These are phyloP conservation scores for Atopsyche davidsoni DNA, from an alignment of 1,140 invertebrate genomes.

Conservation along the genomic window DNA sequence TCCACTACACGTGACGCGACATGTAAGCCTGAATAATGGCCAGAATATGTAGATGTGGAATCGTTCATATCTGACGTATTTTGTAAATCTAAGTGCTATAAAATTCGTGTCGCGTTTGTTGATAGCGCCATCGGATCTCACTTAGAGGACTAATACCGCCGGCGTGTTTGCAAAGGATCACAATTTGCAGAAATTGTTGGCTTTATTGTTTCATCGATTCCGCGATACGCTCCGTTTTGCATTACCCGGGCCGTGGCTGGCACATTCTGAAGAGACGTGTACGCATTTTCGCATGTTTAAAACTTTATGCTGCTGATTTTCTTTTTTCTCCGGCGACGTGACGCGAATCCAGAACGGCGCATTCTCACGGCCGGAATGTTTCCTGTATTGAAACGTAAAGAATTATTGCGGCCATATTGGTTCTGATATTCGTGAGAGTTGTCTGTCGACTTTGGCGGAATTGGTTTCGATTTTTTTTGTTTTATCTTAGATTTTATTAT, in stretches of 20 bases:
- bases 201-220: conserved; percentile 9
- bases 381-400: conserved; percentile 20
- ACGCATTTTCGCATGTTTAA: conserved; percentile 20
- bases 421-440: background rate
- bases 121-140: too few relatives aligned
- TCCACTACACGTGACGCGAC: too few relatives aligned
- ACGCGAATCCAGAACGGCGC: conserved; percentile 5
- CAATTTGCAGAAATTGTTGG: conserved; percentile 8
- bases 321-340: conserved; percentile 11
- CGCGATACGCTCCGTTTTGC: conserved; percentile 4
- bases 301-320: conserved; percentile 14
- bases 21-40: too few relatives aligned
- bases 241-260: conserved; percentile 3
- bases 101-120: background rate
- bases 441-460: background rate
- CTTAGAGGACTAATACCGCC: conserved; percentile 1
- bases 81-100: too few relatives aligned
- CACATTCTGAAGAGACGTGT: conserved; percentile 16
- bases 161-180: background rate
- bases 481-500: background rate
- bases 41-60: too few relatives aligned
- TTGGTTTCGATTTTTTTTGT: too few relatives aligned
- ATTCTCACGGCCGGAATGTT: background rate
- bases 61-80: too few relatives aligned
- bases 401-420: conserved; percentile 9